Conservation (phyloP, 2,797 vertebrate genomes). For the Crypturellus tataupa region DNA sequence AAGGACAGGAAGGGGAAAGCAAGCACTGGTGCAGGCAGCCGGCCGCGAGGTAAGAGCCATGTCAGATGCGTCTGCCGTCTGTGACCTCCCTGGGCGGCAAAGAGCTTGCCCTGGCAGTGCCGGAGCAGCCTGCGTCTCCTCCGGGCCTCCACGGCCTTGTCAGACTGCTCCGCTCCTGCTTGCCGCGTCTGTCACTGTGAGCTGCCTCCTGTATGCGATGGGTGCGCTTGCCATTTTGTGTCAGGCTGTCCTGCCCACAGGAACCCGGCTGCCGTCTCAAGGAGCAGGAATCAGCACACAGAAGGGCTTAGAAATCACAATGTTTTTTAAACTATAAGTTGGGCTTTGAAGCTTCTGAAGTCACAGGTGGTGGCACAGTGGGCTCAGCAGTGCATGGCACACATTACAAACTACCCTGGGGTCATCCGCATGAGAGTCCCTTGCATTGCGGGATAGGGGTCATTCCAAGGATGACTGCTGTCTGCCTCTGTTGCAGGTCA, state of each 20-base stretch:
- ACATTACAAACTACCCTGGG: neutral
- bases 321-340: neutral
- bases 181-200: neutral
- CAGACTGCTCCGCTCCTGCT: accelerated
- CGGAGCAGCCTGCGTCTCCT: neutral
- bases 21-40: neutral
- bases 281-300: neutral
- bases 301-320: neutral
- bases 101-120: accelerated
- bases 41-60: constrained; percentile 66
- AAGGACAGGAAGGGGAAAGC: constrained; percentile 49
- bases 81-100: accelerated
- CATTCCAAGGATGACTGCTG: neutral
- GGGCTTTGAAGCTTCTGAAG: neutral
- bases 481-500: constrained; percentile 68
- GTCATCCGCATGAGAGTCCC: neutral
- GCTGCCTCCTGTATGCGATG: neutral
- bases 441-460: accelerated
- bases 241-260: neutral
- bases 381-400: neutral
- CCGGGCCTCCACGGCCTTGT: accelerated
- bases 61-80: accelerated
- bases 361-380: neutral
- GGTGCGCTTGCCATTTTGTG: neutral
- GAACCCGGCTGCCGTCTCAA: neutral